A percentile compares a stretch with the other conserved stretches of the same genome.
Evolutionary conservation across 1,140 invertebrate genomes (phyloP).

Genomic region (Drosophila bocki): DNA sequence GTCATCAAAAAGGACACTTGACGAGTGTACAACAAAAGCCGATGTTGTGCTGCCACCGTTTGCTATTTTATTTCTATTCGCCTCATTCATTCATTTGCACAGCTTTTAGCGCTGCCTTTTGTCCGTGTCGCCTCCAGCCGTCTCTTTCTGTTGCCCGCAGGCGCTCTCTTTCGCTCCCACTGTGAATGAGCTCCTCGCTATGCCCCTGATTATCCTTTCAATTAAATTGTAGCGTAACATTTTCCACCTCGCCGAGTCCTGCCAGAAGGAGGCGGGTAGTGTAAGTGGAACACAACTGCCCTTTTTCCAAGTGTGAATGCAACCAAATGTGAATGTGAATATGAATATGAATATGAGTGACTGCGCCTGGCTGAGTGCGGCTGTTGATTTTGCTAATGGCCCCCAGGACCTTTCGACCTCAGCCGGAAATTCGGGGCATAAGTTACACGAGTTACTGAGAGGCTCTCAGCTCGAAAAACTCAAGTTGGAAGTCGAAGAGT

Average conservation of each 20-base stretch:
- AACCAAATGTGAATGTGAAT: constrained; percentile 12
- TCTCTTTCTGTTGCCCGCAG: constrained; percentile 24
- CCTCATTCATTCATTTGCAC: constrained; percentile 62
- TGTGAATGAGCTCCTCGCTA: constrained; percentile 61
- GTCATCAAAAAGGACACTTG: constrained; percentile 80
- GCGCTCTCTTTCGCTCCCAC: constrained; percentile 1
- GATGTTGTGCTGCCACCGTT: constrained; percentile 68
- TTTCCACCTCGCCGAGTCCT: constrained; percentile 67
- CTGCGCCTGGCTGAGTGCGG: constrained; percentile 27
- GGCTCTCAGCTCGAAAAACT: constrained; percentile 4
- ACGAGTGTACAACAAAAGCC: constrained; percentile 78
- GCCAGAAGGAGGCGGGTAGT: constrained; percentile 21
- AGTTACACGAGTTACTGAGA: constrained; percentile 11
- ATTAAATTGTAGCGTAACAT: constrained; percentile 84
- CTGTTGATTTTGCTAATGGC: constrained; percentile 76
- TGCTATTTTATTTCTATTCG: constrained; percentile 80
- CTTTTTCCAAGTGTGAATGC: constrained; percentile 37
- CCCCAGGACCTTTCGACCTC: constrained; percentile 37
- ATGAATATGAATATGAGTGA: constrained; percentile 30
- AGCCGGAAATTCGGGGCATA: constrained; percentile 13
- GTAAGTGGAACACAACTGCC: constrained; percentile 29
- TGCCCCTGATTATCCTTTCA: constrained; percentile 83
- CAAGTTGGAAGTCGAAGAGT: neutral
- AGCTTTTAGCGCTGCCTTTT: constrained; percentile 72
- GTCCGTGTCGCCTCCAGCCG: constrained; percentile 24